Evolutionary conservation across 2,888 invertebrate genomes (phyloP), one percentile per base, ranked within the genome.

Genomic region (Scaptodrosophila latifasciaeformis): DNA sequence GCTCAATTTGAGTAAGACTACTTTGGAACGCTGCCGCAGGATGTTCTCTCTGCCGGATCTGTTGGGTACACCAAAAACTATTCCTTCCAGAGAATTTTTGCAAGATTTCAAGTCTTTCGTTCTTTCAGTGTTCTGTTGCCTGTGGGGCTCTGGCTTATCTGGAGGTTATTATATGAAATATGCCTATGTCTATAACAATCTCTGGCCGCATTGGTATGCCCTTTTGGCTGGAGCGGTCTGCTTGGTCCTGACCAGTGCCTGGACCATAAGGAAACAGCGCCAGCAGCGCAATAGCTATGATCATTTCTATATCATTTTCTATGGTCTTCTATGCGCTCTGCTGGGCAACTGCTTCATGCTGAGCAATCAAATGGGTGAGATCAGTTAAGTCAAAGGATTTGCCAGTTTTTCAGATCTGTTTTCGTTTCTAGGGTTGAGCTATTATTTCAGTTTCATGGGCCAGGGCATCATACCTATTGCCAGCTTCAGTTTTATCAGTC

Each of bases 221-320:
- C 10, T 74, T 30, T 51, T 70, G 2, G 84, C 71, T 2, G 64
- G 54, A 1, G 2, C 64, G 0, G 52, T 65, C 45, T 49, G 59
- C 3, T 19, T 81, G n/a, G 29, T 57, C 1, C 18, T 83, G 44
- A 63, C 74, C n/a, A 15, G 56, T 4, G 66, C 70, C 2, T 83
- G 82, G 78, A 83, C 77, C 1, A 53, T 81, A 34, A 69, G 72
- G 1, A 83, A 83, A 56, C 62, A 66, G 24, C 60, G 59, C 37
- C 67, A 69, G 19, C 68, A 65, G 29, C 67, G 78, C 42, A 78
- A 82, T 49, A 67, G 70, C 35, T 83, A 63, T 31, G 78, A 83
- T 62, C 82, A 83, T 44, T 84, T 66, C 64, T 83, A 84, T 49
- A 65, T 83, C 18, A 80, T 84, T 0, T 78, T 84, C 49, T 83